Evolutionary conservation across 2,797 vertebrate species (phyloP).

Genomic region (Nannoperca obscura): DNA sequence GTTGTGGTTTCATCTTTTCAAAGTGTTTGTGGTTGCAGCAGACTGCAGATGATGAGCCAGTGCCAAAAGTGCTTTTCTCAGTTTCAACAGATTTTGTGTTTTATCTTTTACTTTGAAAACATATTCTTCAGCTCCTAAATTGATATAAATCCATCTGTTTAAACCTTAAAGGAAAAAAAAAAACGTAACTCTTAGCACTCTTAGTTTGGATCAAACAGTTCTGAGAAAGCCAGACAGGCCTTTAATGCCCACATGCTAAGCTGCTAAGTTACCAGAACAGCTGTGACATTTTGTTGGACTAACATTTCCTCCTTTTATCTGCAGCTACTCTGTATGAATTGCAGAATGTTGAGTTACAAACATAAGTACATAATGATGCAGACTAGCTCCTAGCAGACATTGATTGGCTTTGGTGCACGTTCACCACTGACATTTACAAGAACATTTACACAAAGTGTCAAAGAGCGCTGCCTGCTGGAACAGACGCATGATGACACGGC

Average conservation of each 20-base stretch:
- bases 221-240: slow-evolving; percentile 9
- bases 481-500: slow-evolving; percentile 27
- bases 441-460: slow-evolving; percentile 51
- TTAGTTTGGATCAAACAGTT: slow-evolving; percentile 39
- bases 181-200: background rate
- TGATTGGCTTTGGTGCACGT: slow-evolving; percentile 50
- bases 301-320: slow-evolving; percentile 49
- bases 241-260: slow-evolving; percentile 31
- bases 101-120: background rate
- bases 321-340: slow-evolving; percentile 20
- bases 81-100: slow-evolving; percentile 7
- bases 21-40: slow-evolving; percentile 28
- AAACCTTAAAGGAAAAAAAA: slow-evolving; percentile 5
- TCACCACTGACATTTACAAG: slow-evolving; percentile 57
- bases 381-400: slow-evolving; percentile 23
- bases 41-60: slow-evolving; percentile 16
- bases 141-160: slow-evolving; percentile 51
- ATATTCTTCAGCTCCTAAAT: slow-evolving; percentile 28
- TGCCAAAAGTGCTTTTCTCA: background rate
- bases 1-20: slow-evolving; percentile 45
- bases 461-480: slow-evolving; percentile 17
- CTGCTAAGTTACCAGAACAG: slow-evolving; percentile 34
- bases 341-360: slow-evolving; percentile 24
- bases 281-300: slow-evolving; percentile 55
- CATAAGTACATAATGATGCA: slow-evolving; percentile 57